Evolutionary conservation across 1,140 invertebrate genomes (phyloP).

Genomic region (Trinorchestia longiramus): DNA sequence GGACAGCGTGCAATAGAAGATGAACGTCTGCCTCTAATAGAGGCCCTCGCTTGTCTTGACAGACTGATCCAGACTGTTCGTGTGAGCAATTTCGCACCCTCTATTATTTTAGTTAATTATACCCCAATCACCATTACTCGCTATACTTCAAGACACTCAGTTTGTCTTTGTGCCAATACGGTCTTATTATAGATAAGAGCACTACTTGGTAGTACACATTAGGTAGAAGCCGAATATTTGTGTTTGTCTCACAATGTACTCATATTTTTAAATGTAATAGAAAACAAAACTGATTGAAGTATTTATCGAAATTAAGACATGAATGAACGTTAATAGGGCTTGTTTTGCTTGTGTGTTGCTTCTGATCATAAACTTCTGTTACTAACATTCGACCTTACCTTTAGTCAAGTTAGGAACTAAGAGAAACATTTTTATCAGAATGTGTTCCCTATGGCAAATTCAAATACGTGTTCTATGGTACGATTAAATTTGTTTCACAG

Average conservation of each 20-base stretch:
- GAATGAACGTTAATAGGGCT: background rate
- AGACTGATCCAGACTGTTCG: background rate
- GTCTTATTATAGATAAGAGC: background rate
- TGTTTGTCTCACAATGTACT: background rate
- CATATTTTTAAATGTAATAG: background rate
- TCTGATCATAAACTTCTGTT: background rate
- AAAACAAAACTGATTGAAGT: background rate
- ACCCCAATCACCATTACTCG: background rate
- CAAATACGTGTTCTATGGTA: background rate
- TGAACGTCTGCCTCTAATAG: too few relatives aligned
- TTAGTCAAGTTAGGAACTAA: background rate
- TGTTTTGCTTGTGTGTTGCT: background rate
- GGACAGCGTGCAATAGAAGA: background rate
- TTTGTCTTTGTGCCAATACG: background rate
- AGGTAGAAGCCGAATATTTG: background rate
- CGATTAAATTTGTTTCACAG: background rate
- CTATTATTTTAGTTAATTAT: too few relatives aligned
- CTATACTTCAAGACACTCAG: background rate
- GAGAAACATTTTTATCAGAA: background rate
- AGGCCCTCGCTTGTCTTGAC: background rate
- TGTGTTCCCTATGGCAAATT: background rate
- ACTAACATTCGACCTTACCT: background rate
- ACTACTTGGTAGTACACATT: background rate
- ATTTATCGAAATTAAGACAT: background rate
- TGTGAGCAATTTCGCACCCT: background rate